Evolutionary conservation across 2,113 vertebrate genomes (phyloP).

Genomic region (Nesogale talazaci): DNA sequence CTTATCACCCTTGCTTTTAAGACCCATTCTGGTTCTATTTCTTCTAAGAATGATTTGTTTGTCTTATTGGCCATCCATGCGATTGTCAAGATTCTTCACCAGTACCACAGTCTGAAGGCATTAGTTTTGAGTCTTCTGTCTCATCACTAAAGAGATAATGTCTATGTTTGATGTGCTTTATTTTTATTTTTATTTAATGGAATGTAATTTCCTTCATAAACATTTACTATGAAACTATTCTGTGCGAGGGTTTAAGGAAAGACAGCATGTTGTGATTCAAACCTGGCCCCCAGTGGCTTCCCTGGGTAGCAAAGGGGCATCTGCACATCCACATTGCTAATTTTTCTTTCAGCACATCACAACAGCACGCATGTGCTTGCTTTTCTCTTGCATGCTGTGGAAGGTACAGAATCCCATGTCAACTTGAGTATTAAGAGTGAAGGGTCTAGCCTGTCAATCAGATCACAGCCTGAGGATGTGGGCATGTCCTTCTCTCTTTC

Average conservation of each 20-base stretch:
- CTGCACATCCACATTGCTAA: fast-evolving
- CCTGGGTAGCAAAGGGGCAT: fast-evolving
- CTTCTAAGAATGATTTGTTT: neutral
- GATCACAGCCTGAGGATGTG: too few relatives aligned
- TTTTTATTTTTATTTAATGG: neutral
- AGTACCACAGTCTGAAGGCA: neutral
- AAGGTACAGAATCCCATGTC: too few relatives aligned
- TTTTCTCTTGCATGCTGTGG: neutral
- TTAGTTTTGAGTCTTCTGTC: neutral
- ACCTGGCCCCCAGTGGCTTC: neutral
- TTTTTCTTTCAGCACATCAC: fast-evolving
- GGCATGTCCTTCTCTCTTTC: too few relatives aligned
- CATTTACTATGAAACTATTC: fast-evolving
- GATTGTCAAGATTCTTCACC: neutral
- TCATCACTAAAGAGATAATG: neutral
- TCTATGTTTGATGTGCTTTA: neutral
- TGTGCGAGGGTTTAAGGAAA: fast-evolving
- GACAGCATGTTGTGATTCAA: fast-evolving
- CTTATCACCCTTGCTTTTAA: neutral
- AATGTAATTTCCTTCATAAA: neutral
- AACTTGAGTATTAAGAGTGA: too few relatives aligned
- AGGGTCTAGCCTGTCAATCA: too few relatives aligned
- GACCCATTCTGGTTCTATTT: neutral
- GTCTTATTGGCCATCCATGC: neutral
- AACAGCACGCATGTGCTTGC: fast-evolving